Evolutionary conservation across 1,140 invertebrate species (phyloP), one percentile per base, ranked within the genome.

Genomic region (Drosophila sechellia): DNA sequence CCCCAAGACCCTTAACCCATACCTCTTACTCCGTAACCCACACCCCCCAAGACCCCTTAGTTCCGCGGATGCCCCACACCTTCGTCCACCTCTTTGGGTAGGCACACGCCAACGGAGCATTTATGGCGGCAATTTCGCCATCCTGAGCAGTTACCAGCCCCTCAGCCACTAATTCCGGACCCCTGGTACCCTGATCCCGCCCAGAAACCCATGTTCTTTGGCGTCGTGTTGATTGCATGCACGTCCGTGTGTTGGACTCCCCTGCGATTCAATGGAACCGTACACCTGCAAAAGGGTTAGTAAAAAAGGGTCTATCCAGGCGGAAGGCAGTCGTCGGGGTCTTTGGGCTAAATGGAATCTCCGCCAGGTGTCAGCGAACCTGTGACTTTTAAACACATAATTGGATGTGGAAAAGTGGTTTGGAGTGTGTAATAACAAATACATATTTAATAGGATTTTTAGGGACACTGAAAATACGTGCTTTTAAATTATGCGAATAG

Each of bases 91-190:
- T 20, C 12, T 12, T 25, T 45, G 34, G 48, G 57, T 13, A 48
- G 22, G 46, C 58, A 73, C 81, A 85, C 81, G 61, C 72, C 61
- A 84, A 53, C 61, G 57, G 43, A 63, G 71, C 81, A 84, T 84
- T 85, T 85, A 77, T 84, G 72, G 81, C 80, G 50, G 66, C 81
- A 85, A 85, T 80, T 84, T 85, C 20, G 58, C 58, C 81, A 80
- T 84, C 71, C 77, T 79, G 71, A 75, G 59, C 80, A 79, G 66
- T 73, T 80, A 22, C 20, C 20, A 22, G 20, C 27, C 55, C 35
- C 64, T 22, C 3, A 0, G 20, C 77, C 77, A 68, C 81, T 85
- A 84, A 84, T 84, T 84, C 12, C 35, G 17, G 4, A n/a, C 48
- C 15, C 49, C 46, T n/a, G 13, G 3, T 12, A 13, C 17, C 49